Evolutionary conservation across 2,797 vertebrate genomes (phyloP), one percentile per base, ranked within the genome.

Genomic region (Psittacula echo): DNA sequence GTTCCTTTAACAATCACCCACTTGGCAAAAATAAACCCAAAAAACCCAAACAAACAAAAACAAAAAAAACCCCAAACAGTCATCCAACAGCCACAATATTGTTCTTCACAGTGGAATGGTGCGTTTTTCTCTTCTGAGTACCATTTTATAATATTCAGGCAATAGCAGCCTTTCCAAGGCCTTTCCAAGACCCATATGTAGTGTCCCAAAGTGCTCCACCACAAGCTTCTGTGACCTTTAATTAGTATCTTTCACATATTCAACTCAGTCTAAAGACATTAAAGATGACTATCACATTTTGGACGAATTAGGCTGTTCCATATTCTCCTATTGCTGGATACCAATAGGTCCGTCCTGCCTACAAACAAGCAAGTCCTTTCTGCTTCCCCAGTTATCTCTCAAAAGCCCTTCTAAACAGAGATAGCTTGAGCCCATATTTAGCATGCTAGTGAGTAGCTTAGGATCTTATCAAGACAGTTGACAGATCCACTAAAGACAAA

Each of bases 1-100:
- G 73, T 91, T 91, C 58, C 70, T 93, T 86, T 82, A 87, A 75
- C 39, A 70, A 37, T 82, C 87, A 92, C 39, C 13, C 45, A 78
- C 61, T 89, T 92, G 60, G 67, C 58, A 86, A 88, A 85, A 89
- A 72, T 39, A 11, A 39, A 39, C 37, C 37, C 37, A n/a, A 21
- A 85, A 89, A 65, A 48, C 37, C 37, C 32, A 54, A 54, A 50
- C 34, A 58, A 58, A 27, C 17, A 30, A 18, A 30, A 30, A 18
- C 15, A 10, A 18, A 27, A 50, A 39, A 10, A 39, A 39, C 48
- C 24, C 24, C 60, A 48, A 50, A 16, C 23, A 80, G 65, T 80
- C 77, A 83, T 50, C 48, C 45, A 90, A 93, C 27, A 94, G 87
- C 56, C 81, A 68, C 68, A 72, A 15, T 32, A 79, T 15, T 80